Conservation (phyloP, 2,888 invertebrate genomes). For the Sesia apiformis region DNA sequence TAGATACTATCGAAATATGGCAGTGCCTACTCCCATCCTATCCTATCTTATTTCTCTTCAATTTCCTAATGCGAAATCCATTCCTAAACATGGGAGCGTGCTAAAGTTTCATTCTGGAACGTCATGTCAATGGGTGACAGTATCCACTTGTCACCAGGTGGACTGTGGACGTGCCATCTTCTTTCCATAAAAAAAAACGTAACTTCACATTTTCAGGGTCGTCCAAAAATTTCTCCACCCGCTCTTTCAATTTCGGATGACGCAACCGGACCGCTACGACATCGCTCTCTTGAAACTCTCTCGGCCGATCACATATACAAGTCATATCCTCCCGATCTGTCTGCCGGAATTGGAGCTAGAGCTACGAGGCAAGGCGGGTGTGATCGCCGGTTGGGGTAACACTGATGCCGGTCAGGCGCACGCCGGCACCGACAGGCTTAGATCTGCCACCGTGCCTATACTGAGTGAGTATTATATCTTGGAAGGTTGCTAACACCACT, state of each 20-base stretch:
- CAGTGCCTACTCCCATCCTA: too few species aligned
- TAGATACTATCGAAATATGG: too few species aligned
- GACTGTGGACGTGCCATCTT: too few species aligned
- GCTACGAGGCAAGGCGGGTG: slow-evolving; percentile 47
- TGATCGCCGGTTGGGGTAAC: slow-evolving; percentile 90
- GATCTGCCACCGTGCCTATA: slow-evolving; percentile 88
- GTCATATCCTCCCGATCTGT: slow-evolving; percentile 86
- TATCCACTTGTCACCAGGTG: too few species aligned
- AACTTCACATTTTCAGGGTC: slow-evolving; percentile 54
- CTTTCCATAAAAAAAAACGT: not conserved
- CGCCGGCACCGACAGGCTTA: slow-evolving; percentile 85
- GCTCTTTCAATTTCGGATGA: slow-evolving; percentile 84
- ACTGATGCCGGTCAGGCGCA: slow-evolving; percentile 82
- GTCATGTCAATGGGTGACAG: too few species aligned
- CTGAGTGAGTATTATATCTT: slow-evolving; percentile 71
- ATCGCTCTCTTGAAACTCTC: slow-evolving; percentile 83
- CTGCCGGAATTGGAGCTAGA: slow-evolving; percentile 74
- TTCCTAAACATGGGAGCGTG: too few species aligned
- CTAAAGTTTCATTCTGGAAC: too few species aligned
- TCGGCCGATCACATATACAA: slow-evolving; percentile 76
- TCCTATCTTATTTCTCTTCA: too few species aligned
- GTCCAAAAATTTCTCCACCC: slow-evolving; percentile 86
- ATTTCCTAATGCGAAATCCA: too few species aligned
- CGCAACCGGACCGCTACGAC: slow-evolving; percentile 89
- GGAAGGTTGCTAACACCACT: too few species aligned